Evolutionary conservation across 2,113 vertebrate species (phyloP).

Genomic region (Trogon surrucura): DNA sequence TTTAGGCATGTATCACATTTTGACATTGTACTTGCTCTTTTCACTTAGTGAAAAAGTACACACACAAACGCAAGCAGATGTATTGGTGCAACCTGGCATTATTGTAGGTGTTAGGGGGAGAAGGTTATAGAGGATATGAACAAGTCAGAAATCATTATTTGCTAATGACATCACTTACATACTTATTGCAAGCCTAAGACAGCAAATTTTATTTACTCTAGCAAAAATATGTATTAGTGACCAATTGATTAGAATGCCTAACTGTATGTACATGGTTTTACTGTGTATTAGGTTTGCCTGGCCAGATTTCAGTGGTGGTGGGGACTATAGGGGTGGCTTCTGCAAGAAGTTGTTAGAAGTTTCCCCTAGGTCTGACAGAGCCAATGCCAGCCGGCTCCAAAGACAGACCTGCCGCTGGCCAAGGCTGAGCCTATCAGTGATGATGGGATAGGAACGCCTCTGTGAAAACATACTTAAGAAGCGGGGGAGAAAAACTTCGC

Average conservation of each 20-base stretch:
- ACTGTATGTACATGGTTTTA: background rate
- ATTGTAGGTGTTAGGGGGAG: background rate
- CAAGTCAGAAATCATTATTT: background rate
- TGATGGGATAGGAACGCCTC: too few species aligned
- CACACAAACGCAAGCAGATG: background rate
- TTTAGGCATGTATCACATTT: background rate
- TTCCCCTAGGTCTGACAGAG: too few species aligned
- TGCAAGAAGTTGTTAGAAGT: too few species aligned
- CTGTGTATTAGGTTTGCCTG: too few species aligned
- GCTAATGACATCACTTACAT: background rate
- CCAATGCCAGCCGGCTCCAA: too few species aligned
- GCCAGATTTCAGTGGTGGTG: too few species aligned
- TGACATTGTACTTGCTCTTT: background rate
- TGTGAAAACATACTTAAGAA: too few species aligned
- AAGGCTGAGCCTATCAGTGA: too few species aligned
- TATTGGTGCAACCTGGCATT: background rate
- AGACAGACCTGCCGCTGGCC: too few species aligned
- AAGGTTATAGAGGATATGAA: background rate
- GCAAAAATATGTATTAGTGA: background rate
- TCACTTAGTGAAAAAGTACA: fast-evolving
- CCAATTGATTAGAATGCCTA: background rate
- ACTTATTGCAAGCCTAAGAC: background rate
- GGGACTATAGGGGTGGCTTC: too few species aligned
- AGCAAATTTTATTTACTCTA: background rate
- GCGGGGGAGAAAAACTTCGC: too few species aligned